Base-by-base conservation (phyloP, 2,797 vertebrate genomes). In the Macrochelys suwanniensis region DNA sequence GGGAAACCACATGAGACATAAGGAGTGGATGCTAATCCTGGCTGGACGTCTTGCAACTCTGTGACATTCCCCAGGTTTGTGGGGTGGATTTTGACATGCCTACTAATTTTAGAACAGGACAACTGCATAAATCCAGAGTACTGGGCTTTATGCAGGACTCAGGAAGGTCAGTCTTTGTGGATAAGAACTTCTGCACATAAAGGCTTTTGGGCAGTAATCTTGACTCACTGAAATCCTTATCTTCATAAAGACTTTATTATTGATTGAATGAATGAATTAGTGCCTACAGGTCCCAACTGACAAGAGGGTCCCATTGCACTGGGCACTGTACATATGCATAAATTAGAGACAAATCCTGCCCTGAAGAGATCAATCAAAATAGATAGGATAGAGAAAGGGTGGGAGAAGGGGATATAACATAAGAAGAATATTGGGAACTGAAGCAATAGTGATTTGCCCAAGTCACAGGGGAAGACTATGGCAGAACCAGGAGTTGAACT, bases 171-270 rank as follows among this genome's bases (percentile, higher is more conserved):
- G 84, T 6, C 85, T 84, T 93, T 88, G 59, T 91, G n/a, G 1
- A 1, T 54, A 65, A 82, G 21, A 5, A 11, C 19, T 85, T 91
- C 77, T 42, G 61, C 76, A 78, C 89, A 86, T 89, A 85, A 77
- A 93, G n/a, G 74, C 54, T 92, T 19, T 47, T 21, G 37, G 87
- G 61, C 11, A 86, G 54, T 37, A 87, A 90, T 82, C 37, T 94
- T 94, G 28, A 88, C 92, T 96, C 88, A 89, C 59, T 82, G 74
- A 76, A 95, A 96, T 94, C 95, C 37, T 83, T 89, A 19, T 77
- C 89, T 93, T 87, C 68, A 57, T 23, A 7, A 87, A 86, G 89
- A 79, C 37, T 59, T 54, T 76, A 16, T 76, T 56, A 65, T 80
- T 87, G 86, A 89, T 82, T 86, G 88, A 89, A 74, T 93, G 19